Evolutionary conservation across 2,113 vertebrate genomes (phyloP), one percentile per base, ranked within the genome.

Genomic region (Dascyllus trimaculatus): DNA sequence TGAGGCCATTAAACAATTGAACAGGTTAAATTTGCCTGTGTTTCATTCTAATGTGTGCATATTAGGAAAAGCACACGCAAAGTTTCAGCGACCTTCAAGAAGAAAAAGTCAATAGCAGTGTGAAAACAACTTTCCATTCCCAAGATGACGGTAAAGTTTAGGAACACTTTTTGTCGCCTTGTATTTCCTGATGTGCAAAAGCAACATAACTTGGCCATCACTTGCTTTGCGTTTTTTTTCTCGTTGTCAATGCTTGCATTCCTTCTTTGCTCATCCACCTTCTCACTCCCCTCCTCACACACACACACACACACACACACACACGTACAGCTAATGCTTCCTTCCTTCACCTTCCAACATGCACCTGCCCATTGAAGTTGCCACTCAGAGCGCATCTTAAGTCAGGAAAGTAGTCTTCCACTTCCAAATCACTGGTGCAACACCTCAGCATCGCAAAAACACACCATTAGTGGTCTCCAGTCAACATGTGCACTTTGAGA

Each of bases 401-500:
- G 56, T 78, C 53, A 48, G 43, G 24, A 69, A 76, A 58, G 54
- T 45, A 65, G 67, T 85, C 51, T 57, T 68, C 65, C 74, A 71
- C 60, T 61, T 86, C 71, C 80, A 68, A 78, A 85, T 75, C 80
- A 75, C 71, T 58, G 71, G 68, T 79, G 84, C 69, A 85, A 86
- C 84, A 85, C 81, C 62, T 80, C 46, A 45, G 43, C 61, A 67
- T 79, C 61, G 85, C 75, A 84, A 75, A 86, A 81, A 38, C 79
- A 85, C 49, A 46, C 85, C 88, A 89, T 90, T 89, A 93, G 71
- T 74, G 78, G 77, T 86, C 88, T 88, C 86, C 60, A 82, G 79
- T 88, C 82, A 82, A 77, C 68, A 81, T 85, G 82, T 82, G 80
- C 86, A 81, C 87, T 91, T 86, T 88, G 63, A 72, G 57, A 63